Evolutionary conservation across 2,797 vertebrate species (phyloP).

Genomic region (Eptatretus atami): DNA sequence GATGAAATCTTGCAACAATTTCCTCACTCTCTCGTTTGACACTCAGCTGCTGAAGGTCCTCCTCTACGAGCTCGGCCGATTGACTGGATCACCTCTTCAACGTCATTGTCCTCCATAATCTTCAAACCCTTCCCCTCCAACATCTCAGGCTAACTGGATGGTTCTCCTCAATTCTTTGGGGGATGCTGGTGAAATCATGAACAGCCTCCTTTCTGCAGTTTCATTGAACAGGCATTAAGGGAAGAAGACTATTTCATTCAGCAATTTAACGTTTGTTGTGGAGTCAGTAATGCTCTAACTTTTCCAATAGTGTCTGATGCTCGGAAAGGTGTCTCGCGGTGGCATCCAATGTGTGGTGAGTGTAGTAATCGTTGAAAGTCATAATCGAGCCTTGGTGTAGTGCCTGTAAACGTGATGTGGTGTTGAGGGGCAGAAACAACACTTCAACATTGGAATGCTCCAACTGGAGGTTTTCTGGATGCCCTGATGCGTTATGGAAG

Average conservation of each 20-base stretch:
- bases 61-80: not conserved
- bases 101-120: not conserved
- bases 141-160: too few relatives aligned
- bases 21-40: not conserved
- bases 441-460: not conserved
- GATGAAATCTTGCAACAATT: not conserved
- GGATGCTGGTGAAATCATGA: not conserved
- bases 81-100: not conserved
- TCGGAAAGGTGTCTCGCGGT: not conserved
- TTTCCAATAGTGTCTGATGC: not conserved
- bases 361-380: not conserved
- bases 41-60: not conserved
- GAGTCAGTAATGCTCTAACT: not conserved
- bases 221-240: not conserved
- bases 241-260: not conserved
- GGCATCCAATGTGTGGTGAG: not conserved
- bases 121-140: not conserved
- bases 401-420: not conserved
- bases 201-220: not conserved
- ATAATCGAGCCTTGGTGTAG: not conserved
- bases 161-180: not conserved
- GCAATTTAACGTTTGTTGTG: not conserved
- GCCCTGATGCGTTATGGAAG: not conserved
- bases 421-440: not conserved
- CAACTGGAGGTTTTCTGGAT: not conserved